Conservation (phyloP, 2,113 vertebrate genomes). For the Zosterops japonicus region DNA sequence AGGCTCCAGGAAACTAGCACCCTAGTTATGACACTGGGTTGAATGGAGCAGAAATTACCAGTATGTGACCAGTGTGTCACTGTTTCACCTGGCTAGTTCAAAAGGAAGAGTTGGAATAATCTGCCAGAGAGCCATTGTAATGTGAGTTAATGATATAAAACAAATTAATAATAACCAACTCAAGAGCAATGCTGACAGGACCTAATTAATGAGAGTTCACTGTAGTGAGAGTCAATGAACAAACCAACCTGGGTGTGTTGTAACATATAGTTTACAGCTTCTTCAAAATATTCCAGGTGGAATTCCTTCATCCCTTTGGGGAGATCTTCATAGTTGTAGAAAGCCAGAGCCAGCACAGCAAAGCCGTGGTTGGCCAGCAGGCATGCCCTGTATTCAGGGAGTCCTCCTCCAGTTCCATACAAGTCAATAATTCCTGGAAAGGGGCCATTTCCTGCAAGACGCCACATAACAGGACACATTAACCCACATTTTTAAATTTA, state of each 20-base stretch:
- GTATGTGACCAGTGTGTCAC: neutral
- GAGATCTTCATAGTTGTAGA: constrained; percentile 77
- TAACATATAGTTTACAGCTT: constrained; percentile 79
- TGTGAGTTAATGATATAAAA: neutral
- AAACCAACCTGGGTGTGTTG: constrained; percentile 65
- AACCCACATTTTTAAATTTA: neutral
- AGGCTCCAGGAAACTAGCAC: neutral
- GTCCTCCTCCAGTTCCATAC: constrained; percentile 75
- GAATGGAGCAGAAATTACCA: neutral
- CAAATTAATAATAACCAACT: neutral
- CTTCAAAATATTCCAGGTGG: constrained; percentile 87
- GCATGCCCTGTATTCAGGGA: constrained; percentile 82
- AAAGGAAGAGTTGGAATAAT: neutral
- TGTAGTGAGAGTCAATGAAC: neutral
- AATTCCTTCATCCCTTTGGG: constrained; percentile 70
- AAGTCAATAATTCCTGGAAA: constrained; percentile 85
- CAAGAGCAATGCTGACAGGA: neutral
- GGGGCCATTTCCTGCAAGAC: constrained; percentile 72
- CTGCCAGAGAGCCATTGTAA: neutral
- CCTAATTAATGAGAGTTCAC: neutral
- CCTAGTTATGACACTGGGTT: neutral
- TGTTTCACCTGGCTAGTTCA: neutral
- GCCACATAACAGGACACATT: neutral
- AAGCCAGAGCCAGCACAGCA: constrained; percentile 83
- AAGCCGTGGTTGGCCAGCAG: constrained; percentile 83